phyloP scores from a whole-genome alignment of 1,140 invertebrate genomes.

The Pinna nobilis region DNA sequence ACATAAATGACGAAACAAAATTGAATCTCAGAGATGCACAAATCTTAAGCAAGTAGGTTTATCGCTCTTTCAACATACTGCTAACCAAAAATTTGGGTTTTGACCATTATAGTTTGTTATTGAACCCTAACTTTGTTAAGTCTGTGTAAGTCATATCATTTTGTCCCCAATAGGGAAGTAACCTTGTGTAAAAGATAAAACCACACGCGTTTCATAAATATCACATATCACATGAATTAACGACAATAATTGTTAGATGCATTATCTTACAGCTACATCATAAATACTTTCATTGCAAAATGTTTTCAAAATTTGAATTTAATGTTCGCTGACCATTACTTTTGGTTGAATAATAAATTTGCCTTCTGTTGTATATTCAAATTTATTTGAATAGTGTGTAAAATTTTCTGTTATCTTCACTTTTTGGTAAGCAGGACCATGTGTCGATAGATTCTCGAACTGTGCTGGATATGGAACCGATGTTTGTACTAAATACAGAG shows the following conservation, averaged over 20 bases:
- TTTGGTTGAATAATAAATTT: no score
- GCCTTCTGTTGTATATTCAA: background rate
- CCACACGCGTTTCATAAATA: no score
- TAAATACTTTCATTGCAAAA: background rate
- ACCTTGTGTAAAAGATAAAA: no score
- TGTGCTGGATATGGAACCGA: conserved; percentile 19
- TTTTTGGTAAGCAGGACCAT: background rate
- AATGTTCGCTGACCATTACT: no score
- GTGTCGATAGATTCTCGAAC: conserved; percentile 8
- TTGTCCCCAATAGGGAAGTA: no score
- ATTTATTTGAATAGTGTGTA: background rate
- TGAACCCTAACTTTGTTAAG: background rate
- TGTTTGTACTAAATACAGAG: conserved; percentile 18
- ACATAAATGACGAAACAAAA: no score
- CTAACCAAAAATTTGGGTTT: background rate
- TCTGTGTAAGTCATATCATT: no score
- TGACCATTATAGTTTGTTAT: background rate
- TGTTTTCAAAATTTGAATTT: background rate
- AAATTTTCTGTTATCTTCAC: background rate
- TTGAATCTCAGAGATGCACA: no score
- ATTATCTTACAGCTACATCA: background rate
- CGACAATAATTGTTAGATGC: background rate
- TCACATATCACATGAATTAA: no score
- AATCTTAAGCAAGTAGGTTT: no score
- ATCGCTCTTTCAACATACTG: background rate